Conservation (phyloP, 2,797 vertebrate genomes). For the Parauchenoglanis ngamensis region DNA sequence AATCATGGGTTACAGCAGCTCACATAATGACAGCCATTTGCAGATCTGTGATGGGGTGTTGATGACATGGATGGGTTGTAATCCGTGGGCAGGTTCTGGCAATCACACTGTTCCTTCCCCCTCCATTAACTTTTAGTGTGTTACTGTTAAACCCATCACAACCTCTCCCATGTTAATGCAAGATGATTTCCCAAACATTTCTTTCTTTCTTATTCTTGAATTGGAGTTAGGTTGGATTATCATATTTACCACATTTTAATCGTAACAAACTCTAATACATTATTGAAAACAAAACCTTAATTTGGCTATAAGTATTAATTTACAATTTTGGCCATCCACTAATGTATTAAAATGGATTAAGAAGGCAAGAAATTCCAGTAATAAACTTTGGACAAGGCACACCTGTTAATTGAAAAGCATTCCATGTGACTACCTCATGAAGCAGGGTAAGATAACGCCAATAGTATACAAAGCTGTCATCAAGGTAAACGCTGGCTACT, state of each 20-base stretch:
- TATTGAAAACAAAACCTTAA: not conserved
- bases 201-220: not conserved
- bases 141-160: not conserved
- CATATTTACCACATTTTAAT: not conserved
- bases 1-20: slow-evolving; percentile 40
- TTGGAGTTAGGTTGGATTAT: not conserved
- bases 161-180: not conserved
- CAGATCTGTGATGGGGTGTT: slow-evolving; percentile 39
- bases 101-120: slow-evolving; percentile 26
- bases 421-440: too few relatives aligned
- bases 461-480: too few relatives aligned
- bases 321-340: not conserved
- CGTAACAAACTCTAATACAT: not conserved
- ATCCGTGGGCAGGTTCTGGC: slow-evolving; percentile 26
- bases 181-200: not conserved
- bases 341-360: not conserved
- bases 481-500: too few relatives aligned
- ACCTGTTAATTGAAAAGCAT: too few relatives aligned
- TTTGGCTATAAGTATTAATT: not conserved
- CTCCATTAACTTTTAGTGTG: slow-evolving; percentile 42
- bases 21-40: slow-evolving; percentile 56
- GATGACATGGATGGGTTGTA: slow-evolving; percentile 40
- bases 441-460: too few relatives aligned
- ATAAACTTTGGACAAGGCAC: too few relatives aligned
- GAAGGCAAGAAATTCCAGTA: too few relatives aligned